A percentile compares a stretch with the other conserved stretches of the same genome.
Conservation (phyloP, 1,140 invertebrate species). For the Magallana gigas region DNA sequence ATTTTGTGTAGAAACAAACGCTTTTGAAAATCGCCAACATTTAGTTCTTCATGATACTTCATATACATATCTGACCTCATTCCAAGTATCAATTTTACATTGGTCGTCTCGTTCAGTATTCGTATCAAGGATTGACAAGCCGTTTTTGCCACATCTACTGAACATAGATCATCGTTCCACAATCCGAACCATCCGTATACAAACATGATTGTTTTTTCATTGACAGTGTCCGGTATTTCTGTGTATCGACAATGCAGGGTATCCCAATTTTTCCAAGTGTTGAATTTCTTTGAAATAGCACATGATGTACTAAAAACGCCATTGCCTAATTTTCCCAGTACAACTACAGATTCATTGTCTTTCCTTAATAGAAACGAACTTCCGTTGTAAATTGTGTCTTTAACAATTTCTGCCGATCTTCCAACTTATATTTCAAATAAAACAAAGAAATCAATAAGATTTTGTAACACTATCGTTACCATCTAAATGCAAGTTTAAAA, state of each 20-base stretch:
- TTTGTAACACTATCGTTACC: too few relatives aligned
- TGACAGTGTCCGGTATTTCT: background rate
- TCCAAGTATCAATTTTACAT: background rate
- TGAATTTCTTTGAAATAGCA: background rate
- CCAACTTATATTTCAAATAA: too few relatives aligned
- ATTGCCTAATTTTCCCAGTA: background rate
- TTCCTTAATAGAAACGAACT: background rate
- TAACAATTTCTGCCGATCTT: too few relatives aligned
- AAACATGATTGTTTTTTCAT: background rate
- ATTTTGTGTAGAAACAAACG: background rate
- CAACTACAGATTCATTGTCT: background rate
- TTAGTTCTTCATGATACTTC: background rate
- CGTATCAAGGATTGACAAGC: background rate
- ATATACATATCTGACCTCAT: background rate
- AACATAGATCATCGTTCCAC: slow-evolving; percentile 7
- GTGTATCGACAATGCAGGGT: background rate
- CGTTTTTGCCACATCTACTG: background rate
- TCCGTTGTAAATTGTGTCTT: too few relatives aligned
- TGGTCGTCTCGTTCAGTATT: background rate
- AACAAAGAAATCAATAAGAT: too few relatives aligned
- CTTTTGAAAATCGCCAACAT: background rate
- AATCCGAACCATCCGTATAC: slow-evolving; percentile 1
- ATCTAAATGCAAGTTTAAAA: too few relatives aligned
- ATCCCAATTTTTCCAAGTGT: background rate
- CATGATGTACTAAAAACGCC: background rate